Percentiles rank a stretch among this genome's conserved stretches.
phyloP scores from a whole-genome alignment of 1,140 invertebrate species.

The Hesperophylax magnus region DNA sequence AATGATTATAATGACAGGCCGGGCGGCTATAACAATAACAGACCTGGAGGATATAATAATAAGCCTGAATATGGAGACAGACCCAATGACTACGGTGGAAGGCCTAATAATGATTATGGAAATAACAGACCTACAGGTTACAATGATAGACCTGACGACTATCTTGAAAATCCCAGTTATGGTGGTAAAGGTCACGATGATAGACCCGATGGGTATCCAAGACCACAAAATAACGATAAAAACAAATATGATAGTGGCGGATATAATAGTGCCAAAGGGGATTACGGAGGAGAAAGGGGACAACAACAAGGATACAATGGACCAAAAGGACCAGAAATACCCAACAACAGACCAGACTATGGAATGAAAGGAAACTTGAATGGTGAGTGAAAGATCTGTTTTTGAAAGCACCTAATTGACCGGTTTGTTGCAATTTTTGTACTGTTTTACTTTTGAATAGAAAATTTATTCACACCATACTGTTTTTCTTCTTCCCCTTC shows the following conservation, averaged over 20 bases:
- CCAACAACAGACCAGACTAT: slow-evolving; percentile 38
- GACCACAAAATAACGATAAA: not conserved
- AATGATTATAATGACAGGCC: slow-evolving; percentile 12
- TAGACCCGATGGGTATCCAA: not conserved
- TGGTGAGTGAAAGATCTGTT: slow-evolving; percentile 42
- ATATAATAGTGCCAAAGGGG: slow-evolving; percentile 8
- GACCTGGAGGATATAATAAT: not conserved
- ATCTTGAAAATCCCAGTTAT: not conserved
- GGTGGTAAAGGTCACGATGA: not conserved
- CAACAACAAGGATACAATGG: slow-evolving; percentile 14
- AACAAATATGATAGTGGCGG: not conserved
- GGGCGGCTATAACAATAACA: not conserved
- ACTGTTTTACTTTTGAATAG: not conserved
- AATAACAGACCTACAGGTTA: not conserved
- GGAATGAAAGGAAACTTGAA: slow-evolving; percentile 29
- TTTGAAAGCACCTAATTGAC: not conserved
- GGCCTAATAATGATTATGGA: slow-evolving; percentile 7
- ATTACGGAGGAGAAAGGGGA: not conserved
- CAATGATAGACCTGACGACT: slow-evolving; percentile 9
- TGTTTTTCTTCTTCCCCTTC: too few relatives aligned
- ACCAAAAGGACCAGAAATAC: slow-evolving; percentile 26
- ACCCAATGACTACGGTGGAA: not conserved
- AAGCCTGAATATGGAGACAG: not conserved
- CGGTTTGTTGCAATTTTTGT: not conserved
- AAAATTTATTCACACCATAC: not conserved